These are phyloP conservation scores for Gastrophryne carolinensis DNA, from an alignment of 2,797 vertebrate species.

Conservation along the genomic window DNA sequence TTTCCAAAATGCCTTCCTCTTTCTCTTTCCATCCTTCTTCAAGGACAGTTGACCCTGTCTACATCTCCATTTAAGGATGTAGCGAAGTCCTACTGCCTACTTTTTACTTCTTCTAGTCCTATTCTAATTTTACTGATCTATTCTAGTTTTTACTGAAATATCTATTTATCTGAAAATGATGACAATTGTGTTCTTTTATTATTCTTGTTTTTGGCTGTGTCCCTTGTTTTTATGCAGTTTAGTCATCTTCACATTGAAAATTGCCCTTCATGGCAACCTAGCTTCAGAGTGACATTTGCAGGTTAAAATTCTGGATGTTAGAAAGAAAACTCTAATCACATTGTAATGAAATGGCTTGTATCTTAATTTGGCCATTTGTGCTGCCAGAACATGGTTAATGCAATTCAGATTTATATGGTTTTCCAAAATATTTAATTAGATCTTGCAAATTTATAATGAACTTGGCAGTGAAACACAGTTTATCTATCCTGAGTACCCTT, in stretches of 20 bases:
- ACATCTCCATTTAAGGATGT: too few relatives aligned
- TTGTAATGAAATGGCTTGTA: conserved; percentile 16
- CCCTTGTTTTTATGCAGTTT: neutral
- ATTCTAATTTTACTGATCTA: too few relatives aligned
- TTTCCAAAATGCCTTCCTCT: too few relatives aligned
- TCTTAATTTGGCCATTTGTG: conserved; percentile 30
- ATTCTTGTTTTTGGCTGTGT: neutral
- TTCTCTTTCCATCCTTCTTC: too few relatives aligned
- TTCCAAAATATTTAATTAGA: conserved; percentile 45
- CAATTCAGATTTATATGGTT: conserved; percentile 41
- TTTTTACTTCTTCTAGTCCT: too few relatives aligned
- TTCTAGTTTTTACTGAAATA: too few relatives aligned
- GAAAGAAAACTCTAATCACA: conserved; percentile 15
- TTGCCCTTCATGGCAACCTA: conserved; percentile 8
- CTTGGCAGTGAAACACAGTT: conserved; percentile 33
- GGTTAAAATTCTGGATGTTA: conserved; percentile 13
- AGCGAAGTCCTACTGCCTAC: too few relatives aligned
- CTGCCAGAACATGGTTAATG: conserved; percentile 36
- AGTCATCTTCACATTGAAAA: neutral
- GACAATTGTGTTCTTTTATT: too few relatives aligned
- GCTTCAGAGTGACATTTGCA: neutral
- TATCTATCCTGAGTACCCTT: conserved; percentile 29
- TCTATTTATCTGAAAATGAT: too few relatives aligned
- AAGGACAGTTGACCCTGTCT: too few relatives aligned
- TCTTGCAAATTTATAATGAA: conserved; percentile 37